Base-by-base conservation (phyloP, 2,888 invertebrate genomes). In the Agrotis puta region DNA sequence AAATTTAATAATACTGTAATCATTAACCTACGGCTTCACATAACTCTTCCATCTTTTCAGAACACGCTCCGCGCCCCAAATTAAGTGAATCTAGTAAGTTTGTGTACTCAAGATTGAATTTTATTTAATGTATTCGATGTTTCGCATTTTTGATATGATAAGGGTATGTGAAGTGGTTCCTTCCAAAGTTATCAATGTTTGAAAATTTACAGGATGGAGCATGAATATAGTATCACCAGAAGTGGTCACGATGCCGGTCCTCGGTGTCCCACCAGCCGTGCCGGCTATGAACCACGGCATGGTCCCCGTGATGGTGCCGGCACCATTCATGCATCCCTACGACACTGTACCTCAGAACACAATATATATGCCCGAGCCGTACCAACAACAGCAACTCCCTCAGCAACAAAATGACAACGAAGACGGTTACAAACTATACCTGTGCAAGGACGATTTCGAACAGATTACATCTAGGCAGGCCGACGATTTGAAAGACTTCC, bases 391-490 rank as follows among this genome's bases (percentile, higher is more conserved):
- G 5, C 11, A 51, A 7, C 14, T 4, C 24, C 2, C n/a, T 1
- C 64, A 61, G 63, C 48, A 18, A 13, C 43, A 57, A 56, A 39
- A 39, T 39, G 11, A 50, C 2, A 24, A 39, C 22, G 81, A 74
- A 7, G 87, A 86, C 0, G 86, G 82, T 4, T 87, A 86, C 74
- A 89, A 87, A 64, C 85, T 95, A 39, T 95, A 92, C 74, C 85
- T 96, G 58, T 95, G 94, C 83, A 94, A 93, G 80, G 94, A 94
- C 66, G 92, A 95, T 84, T 94, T 94, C 82, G 90, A 92, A 65
- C 87, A 88, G 13, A 93, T 94, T 80, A 84, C 87, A 3, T 82
- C 84, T 0, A 62, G 74, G 9, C 92, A 96, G 84, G 91, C 91
- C 0, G 87, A 89, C 0, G 81, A 84, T 24, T 76, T 96, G 14